Base-by-base conservation (phyloP, 1,140 invertebrate genomes). In the Planococcus citri region DNA sequence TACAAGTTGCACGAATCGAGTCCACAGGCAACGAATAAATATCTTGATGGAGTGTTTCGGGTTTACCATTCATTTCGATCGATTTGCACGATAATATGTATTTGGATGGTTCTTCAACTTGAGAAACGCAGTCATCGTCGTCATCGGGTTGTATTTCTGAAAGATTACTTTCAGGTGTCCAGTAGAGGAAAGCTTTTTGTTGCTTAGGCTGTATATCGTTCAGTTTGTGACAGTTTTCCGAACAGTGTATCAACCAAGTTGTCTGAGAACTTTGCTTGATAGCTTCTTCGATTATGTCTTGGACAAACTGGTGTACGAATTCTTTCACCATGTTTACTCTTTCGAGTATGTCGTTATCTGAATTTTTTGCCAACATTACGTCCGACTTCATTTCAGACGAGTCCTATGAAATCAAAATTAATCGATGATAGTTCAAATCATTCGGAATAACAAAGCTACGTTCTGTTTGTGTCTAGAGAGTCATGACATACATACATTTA, bases 281-380 rank as follows among this genome's bases (percentile, higher is more conserved):
- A 64, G 60, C 60, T 64, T 64, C 60, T 2, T 64, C 60, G 2
- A 64, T 64, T 24, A 64, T 64, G 21, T 25, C 17, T 64, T 64
- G 60, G 1, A 64, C 60, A 64, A 64, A 64, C 21, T 25, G 60
- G 8, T 64, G 8, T 2, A 20, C 60, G 25, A 64, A 64, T 24
- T 64, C 10, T 64, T 64, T 27, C 3, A 64, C 41, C 2, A 9
- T 51, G 41, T 51, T 51, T 17, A 51, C n/a, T 51, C 41, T 51
- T 9, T 17, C n/a, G 10, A 20, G n/a, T 9, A 17, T 3, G 3
- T 51, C 41, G 41, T 51, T n/a, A 17, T 51, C 41, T 6, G 41
- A n/a, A 51, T 20, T 51, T n/a, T n/a, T 51, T 20, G 10, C n/a
- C 17, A 20, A 17, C 41, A 51, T 51, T 9, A 51, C 41, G n/a